Percentiles rank a stretch among this genome's conserved stretches.
Evolutionary conservation across 2,113 vertebrate genomes (phyloP).

Genomic region (Hippolais icterina): DNA sequence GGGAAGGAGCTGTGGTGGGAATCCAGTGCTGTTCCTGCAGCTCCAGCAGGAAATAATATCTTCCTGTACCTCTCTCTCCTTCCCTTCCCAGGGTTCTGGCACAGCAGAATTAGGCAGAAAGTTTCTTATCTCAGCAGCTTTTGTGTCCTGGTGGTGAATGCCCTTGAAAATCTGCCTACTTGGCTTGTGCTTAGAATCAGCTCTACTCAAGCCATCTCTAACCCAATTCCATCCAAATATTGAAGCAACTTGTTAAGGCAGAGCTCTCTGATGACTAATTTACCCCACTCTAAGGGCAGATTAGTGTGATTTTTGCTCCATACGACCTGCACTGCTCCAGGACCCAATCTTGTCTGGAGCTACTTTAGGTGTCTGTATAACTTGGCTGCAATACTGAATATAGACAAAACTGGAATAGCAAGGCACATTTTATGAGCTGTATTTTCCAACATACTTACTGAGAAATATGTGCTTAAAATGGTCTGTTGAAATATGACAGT

Average conservation of each 20-base stretch:
- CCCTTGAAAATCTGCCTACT: slow-evolving; percentile 56
- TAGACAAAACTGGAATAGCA: slow-evolving; percentile 14
- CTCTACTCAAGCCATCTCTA: slow-evolving; percentile 12
- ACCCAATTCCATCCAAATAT: slow-evolving; percentile 1
- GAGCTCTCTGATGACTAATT: not conserved
- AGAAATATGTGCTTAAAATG: not conserved
- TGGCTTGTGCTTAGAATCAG: slow-evolving; percentile 18
- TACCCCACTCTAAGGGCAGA: not conserved
- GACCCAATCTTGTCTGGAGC: not conserved
- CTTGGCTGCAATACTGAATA: not conserved
- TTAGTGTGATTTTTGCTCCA: not conserved
- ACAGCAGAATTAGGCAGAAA: slow-evolving; percentile 24
- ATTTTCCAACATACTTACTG: not conserved
- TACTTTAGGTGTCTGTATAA: not conserved
- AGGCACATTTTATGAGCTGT: not conserved
- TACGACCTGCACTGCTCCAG: not conserved
- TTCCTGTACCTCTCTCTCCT: not conserved
- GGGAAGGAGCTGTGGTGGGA: not conserved
- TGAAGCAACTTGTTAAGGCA: not conserved
- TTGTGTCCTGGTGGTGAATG: not conserved
- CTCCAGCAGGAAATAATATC: not conserved
- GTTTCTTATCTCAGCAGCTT: slow-evolving; percentile 43
- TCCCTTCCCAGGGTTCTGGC: not conserved
- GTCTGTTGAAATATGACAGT: not conserved
- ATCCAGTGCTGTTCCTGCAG: not conserved